Base-by-base conservation (phyloP, 2,797 vertebrate genomes). In the Argentina silus region DNA sequence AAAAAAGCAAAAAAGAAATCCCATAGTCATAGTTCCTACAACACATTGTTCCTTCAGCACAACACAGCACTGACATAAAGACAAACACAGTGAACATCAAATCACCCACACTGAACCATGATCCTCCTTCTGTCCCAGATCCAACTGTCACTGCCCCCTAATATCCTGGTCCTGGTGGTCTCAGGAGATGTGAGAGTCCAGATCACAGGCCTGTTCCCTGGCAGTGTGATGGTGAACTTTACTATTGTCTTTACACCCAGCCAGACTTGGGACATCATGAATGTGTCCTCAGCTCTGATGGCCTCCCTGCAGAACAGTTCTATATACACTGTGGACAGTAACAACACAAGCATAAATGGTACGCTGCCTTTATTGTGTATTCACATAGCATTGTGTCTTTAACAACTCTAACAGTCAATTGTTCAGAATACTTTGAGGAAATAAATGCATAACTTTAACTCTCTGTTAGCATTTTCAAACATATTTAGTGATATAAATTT, bases 201-300 rank as follows among this genome's bases (percentile, higher is more conserved):
- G 76, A 77, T 97, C 79, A 91, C 0, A 0, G 17, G 82, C 50
- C 72, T 96, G 57, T 82, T 81, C 62, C 82, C 63, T 0, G 95
- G 95, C 65, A 97, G 95, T 0, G 78, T 96, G 0, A 83, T 95
- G 60, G 91, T 95, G 44, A 84, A 83, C 59, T 95, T 96, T 62
- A 70, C 7, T 70, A 19, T 97, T 21, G 72, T 93, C 78, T 72
- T 94, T 56, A 72, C 68, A 2, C 76, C 82, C 6, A 85, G 65
- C 44, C 43, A 85, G 88, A 86, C 14, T 57, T 75, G 81, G 12
- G 59, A 93, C 45, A 84, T 90, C 69, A 45, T 0, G 2, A 80
- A 79, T 0, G 82, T 94, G 76, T 89, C 94, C 6, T 47, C 7
- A 0, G 69, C 53, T 0, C 78, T 97, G 72, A 77, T 88, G 6